Conservation (phyloP, 1,140 invertebrate genomes). For the Lordiphosa collinella region DNA sequence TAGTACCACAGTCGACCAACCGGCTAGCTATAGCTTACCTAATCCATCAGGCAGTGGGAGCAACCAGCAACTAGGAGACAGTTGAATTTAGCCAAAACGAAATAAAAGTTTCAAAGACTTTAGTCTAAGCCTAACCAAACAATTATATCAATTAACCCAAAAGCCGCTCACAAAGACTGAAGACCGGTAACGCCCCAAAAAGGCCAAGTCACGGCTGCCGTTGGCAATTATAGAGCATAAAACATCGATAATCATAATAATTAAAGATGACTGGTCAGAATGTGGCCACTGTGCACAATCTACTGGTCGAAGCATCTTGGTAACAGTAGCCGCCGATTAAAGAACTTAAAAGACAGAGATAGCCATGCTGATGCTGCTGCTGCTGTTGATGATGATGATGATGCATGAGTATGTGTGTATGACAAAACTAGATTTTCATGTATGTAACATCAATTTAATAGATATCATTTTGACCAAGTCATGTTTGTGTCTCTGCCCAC, state of each 20-base stretch:
- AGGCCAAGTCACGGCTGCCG: slow-evolving; percentile 54
- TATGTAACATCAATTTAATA: too few species aligned
- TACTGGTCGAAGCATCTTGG: slow-evolving; percentile 17
- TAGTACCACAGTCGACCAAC: too few species aligned
- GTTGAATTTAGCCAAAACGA: too few species aligned
- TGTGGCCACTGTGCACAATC: slow-evolving; percentile 19
- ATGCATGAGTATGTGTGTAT: background rate
- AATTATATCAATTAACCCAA: slow-evolving; percentile 63
- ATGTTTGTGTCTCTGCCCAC: background rate
- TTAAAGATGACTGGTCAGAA: slow-evolving; percentile 72
- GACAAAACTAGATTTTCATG: too few species aligned
- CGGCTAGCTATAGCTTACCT: too few species aligned
- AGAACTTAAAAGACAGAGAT: slow-evolving; percentile 15
- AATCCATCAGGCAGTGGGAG: too few species aligned
- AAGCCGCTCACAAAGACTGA: slow-evolving; percentile 14
- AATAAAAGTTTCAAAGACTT: background rate
- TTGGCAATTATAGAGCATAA: slow-evolving; percentile 75
- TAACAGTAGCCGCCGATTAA: slow-evolving; percentile 56
- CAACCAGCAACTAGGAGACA: slow-evolving; percentile 27
- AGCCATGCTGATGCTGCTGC: background rate
- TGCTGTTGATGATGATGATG: too few species aligned
- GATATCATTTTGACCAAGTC: too few species aligned
- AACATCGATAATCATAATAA: slow-evolving; percentile 77
- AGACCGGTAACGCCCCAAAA: slow-evolving; percentile 49
- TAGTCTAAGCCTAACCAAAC: slow-evolving; percentile 27